Evolutionary conservation across 2,113 vertebrate species (phyloP), one percentile per base, ranked within the genome.

Genomic region (Lutjanus erythropterus): DNA sequence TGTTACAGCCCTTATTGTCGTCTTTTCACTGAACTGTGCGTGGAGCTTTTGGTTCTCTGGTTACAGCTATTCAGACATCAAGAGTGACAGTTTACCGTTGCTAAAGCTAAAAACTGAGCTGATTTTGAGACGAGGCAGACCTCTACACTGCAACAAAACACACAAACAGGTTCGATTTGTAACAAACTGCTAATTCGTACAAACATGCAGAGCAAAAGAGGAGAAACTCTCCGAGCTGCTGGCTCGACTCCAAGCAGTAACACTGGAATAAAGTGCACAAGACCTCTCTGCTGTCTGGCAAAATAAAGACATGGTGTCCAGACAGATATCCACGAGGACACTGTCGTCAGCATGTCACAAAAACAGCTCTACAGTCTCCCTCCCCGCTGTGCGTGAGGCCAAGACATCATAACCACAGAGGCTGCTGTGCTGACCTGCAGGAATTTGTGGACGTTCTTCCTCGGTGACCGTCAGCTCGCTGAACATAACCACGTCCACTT

Each of bases 381-480:
- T 78, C 60, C 64, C 44, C 11, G 62, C 65, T 52, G 64, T n/a
- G 65, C 31, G 60, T 59, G 70, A 84, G 10, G 85, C 83, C 72
- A 74, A 81, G 61, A n/a, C 16, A 49, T 84, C 78, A 88, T 58
- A 78, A 89, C 88, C 85, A 75, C 83, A 75, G 56, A 78, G 78
- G 67, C 69, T 64, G 41, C 41, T 64, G 41, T 35, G 66, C 71
- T 67, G 81, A 83, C 86, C 78, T 76, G 81, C 56, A 84, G 46
- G 81, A 88, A 86, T 87, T 68, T 81, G n/a, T 82, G 62, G n/a
- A 75, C 1, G n/a, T 71, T 77, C 73, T 73, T 84, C 86, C 78
- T 71, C 74, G 50, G 75, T 81, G 86, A 86, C 81, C 27, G 12
- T 23, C 37, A 29, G 76, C 72, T 67, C 44, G 33, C 62, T 29